These are phyloP conservation scores for Synanthedon tipuliformis DNA, from an alignment of 2,888 invertebrate species.

Conservation along the genomic window DNA sequence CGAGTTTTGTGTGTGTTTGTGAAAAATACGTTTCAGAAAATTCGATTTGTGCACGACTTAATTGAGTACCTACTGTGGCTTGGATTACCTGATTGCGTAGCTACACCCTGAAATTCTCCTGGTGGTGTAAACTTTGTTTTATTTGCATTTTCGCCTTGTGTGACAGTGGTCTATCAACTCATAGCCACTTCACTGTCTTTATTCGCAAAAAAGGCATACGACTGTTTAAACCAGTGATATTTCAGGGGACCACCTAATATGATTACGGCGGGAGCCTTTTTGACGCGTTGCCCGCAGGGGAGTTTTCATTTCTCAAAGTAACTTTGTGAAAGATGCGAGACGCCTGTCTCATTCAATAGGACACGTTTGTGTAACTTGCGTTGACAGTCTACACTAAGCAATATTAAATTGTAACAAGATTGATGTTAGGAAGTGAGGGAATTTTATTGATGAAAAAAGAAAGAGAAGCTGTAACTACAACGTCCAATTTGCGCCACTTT, in stretches of 20 bases:
- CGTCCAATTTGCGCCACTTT: not conserved
- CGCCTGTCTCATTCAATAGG: conserved; percentile 8
- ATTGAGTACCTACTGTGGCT: not conserved
- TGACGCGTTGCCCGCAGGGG: conserved; percentile 22
- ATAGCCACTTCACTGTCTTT: too few species aligned
- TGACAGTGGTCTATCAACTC: too few species aligned
- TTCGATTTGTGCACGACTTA: not conserved
- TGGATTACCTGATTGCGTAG: not conserved
- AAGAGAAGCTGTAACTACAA: not conserved
- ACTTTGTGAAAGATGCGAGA: conserved; percentile 16
- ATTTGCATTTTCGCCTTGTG: not conserved
- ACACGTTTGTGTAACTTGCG: conserved; percentile 3
- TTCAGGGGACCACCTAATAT: conserved; percentile 29
- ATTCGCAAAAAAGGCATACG: not conserved
- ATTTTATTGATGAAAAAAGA: not conserved
- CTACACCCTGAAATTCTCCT: not conserved
- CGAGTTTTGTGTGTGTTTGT: conserved; percentile 19
- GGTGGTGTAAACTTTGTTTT: not conserved
- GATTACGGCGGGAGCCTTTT: conserved; percentile 35
- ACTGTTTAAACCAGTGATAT: conserved; percentile 17
- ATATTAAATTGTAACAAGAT: conserved; percentile 12
- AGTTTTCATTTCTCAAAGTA: conserved; percentile 52
- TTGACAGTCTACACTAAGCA: conserved; percentile 4
- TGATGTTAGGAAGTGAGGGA: not conserved
- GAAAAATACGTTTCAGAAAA: conserved; percentile 19